Evolutionary conservation across 2,113 vertebrate species (phyloP).

Genomic region (Hydrolagus affinis): DNA sequence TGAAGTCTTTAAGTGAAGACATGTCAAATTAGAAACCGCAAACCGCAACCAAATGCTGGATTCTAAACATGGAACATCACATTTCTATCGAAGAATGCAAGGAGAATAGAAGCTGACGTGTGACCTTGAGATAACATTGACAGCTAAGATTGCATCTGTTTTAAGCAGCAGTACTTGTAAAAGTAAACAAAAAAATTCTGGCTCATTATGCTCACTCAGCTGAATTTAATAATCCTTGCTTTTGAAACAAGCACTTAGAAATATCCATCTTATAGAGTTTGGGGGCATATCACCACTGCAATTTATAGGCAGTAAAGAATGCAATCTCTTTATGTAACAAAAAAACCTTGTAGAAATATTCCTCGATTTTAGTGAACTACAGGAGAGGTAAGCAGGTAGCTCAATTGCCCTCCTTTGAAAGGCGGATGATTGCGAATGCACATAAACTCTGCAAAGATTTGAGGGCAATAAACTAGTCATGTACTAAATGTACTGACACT

Average conservation of each 20-base stretch:
- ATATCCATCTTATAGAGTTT: not conserved
- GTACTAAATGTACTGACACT: not conserved
- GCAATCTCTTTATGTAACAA: not conserved
- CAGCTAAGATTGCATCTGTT: not conserved
- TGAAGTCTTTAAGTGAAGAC: too few relatives aligned
- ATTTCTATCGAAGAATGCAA: not conserved
- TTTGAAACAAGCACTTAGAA: too few relatives aligned
- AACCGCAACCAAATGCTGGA: not conserved
- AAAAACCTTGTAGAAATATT: not conserved
- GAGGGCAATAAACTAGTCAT: not conserved
- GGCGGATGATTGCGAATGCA: not conserved
- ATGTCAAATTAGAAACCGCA: not conserved
- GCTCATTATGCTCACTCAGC: not conserved
- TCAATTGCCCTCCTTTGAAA: not conserved
- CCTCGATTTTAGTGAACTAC: not conserved
- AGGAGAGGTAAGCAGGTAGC: not conserved
- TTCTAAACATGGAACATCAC: not conserved
- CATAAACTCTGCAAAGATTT: too few relatives aligned
- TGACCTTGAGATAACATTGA: slow-evolving; percentile 7
- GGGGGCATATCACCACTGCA: not conserved
- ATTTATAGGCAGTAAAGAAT: not conserved
- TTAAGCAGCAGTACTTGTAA: not conserved
- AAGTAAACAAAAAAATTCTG: not conserved
- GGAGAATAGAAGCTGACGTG: not conserved
- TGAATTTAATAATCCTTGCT: not conserved